A percentile compares a stretch with the other conserved stretches of the same genome.
Evolutionary conservation across 2,797 vertebrate genomes (phyloP).

Genomic region (Myotis myotis): DNA sequence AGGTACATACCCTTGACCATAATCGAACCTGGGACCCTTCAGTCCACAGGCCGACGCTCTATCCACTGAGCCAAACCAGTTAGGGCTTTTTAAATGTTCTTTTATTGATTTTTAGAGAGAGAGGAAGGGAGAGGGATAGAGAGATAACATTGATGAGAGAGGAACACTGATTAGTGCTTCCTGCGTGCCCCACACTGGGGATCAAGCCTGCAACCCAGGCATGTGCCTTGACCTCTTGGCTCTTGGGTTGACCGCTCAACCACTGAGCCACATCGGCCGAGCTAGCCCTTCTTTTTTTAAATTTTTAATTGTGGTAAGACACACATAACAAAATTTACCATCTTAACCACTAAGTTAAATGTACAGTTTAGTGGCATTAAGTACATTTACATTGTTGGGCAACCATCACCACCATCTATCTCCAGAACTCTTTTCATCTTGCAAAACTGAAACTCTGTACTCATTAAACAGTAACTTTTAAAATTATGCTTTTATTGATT

Average conservation of each 20-base stretch:
- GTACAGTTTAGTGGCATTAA: not conserved
- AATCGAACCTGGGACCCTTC: no score
- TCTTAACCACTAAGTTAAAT: not conserved
- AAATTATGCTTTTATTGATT: no score
- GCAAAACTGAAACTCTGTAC: not conserved
- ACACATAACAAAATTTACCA: not conserved
- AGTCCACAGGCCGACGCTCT: no score
- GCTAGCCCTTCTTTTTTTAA: not conserved
- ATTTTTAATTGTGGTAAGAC: constrained; percentile 1
- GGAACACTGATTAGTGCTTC: no score
- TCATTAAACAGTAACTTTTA: not conserved
- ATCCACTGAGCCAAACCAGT: no score
- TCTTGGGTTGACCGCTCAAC: not conserved
- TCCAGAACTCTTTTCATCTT: not conserved
- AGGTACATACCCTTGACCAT: no score
- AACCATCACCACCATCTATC: not conserved
- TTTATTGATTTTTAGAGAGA: no score
- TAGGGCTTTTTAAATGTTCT: not conserved
- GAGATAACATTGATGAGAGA: no score
- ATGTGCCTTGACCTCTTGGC: not conserved
- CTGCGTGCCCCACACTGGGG: no score
- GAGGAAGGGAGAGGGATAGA: no score
- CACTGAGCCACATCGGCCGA: not conserved
- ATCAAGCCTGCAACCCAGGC: not conserved
- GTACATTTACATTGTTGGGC: not conserved